These are phyloP conservation scores for Indri indri DNA, from an alignment of 2,113 vertebrate genomes.

Conservation along the genomic window DNA sequence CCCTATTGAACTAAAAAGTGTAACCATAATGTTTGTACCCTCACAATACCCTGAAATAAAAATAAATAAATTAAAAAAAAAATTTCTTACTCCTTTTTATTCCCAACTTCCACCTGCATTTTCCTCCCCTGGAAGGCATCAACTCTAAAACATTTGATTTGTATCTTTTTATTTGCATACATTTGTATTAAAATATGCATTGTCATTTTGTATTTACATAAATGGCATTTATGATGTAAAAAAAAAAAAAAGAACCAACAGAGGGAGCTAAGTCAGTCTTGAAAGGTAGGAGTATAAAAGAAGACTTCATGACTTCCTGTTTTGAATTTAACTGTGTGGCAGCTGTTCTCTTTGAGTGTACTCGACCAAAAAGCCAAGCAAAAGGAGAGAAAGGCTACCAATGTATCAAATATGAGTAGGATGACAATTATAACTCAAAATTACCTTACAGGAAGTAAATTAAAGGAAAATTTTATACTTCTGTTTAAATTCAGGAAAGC, in stretches of 20 bases:
- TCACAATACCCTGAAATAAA: too few relatives aligned
- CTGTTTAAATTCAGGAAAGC: slow-evolving; percentile 23
- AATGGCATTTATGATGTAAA: neutral
- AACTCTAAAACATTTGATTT: neutral
- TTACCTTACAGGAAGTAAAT: slow-evolving; percentile 18
- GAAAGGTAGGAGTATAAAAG: slow-evolving; percentile 48
- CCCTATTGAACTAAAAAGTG: neutral
- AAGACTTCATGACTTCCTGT: slow-evolving; percentile 76
- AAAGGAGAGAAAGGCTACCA: neutral
- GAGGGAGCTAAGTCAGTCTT: slow-evolving; percentile 65
- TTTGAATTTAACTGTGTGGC: slow-evolving; percentile 70
- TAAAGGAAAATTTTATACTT: neutral
- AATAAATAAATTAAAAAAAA: too few relatives aligned
- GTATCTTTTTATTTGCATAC: neutral
- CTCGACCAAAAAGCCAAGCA: slow-evolving; percentile 14
- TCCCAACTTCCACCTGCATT: neutral
- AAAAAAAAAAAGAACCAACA: slow-evolving; percentile 71
- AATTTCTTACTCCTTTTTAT: neutral
- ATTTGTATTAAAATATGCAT: neutral
- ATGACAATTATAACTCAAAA: neutral
- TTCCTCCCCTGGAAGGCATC: neutral
- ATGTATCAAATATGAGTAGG: neutral
- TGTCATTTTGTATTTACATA: neutral
- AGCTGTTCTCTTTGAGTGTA: slow-evolving; percentile 55
- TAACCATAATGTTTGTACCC: too few relatives aligned